Evolutionary conservation across 2,113 vertebrate genomes (phyloP), one percentile per base, ranked within the genome.

Genomic region (Tonatia bakeri): DNA sequence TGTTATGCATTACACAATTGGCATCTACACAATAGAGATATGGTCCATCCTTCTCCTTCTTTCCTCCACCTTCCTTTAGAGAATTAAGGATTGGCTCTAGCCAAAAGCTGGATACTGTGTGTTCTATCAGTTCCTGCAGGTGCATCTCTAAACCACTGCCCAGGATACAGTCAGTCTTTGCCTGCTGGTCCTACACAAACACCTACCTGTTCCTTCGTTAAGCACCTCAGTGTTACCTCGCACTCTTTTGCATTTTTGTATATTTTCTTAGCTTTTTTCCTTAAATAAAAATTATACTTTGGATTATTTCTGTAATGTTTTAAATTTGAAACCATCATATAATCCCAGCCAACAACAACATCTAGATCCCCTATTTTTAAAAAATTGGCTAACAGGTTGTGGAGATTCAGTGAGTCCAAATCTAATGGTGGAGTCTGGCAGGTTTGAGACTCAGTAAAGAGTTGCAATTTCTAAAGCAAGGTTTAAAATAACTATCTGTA

Each of bases 1-100:
- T 96, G 96, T 80, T 96, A 47, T 52, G 15, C 28, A 75, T 97
- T 96, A 88, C 7, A 45, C 52, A 84, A 50, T 8, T 91, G 75
- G 79, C 87, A 76, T 64, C 54, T 33, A 56, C 56, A 75, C 36
- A 69, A 40, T 38, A 56, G n/a, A 92, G 52, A 40, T 9, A 61
- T 7, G 11, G 31, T 28, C 26, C 50, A 72, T 54, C 50, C 20
- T 67, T 47, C 38, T 40, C 43, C 36, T 80, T 76, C 45, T 72
- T 40, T 17, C 69, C 16, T 26, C 20, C 19, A 84, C 4, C 22
- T 87, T 87, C n/a, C 56, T 91, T 72, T 26, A 92, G 28, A 77
- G 36, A 81, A 61, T 87, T 52, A 80, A 95, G 19, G 20, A n/a
- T 4, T 43, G 33, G 10, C 40, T 92, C 31, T 1, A 94, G 59